Base-by-base conservation (phyloP, 2,113 vertebrate species). In the Calidris pugnax region DNA sequence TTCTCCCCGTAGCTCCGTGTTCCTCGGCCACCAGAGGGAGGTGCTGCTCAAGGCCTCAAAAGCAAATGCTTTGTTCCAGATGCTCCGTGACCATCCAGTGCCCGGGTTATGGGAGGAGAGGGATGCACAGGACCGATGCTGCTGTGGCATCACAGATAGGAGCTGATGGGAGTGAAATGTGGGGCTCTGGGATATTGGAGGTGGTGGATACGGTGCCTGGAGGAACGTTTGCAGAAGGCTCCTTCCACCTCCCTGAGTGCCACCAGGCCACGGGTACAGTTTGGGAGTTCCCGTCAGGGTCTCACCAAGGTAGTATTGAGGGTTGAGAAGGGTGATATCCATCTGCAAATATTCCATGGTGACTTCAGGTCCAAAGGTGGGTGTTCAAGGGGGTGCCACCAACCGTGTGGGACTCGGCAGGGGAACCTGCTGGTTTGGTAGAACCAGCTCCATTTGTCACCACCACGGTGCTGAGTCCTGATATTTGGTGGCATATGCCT, bases 1-100 rank as follows among this genome's bases (percentile, higher is more conserved):
- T 82, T 69, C 26, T 87, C 82, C 69, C 48, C n/a, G 1, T 4
- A 63, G 48, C 59, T 76, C 22, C 67, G 27, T 14, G 47, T 39
- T 71, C 55, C 21, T 72, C 33, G 51, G 84, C 96, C 97, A 89
- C 77, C 69, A 95, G 97, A 97, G 96, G 95, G 96, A 94, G 96
- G 86, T 94, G 86, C 69, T 69, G 91, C 71, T 72, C 80, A 89
- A 72, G 35, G 60, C 45, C 60, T 26, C 43, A 26, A 12, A 16
- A n/a, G 39, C 4, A 0, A 39, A 22, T 0, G 1, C 24, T 33
- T 63, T 17, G 6, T 13, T 72, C 33, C 33, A 27, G 79, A 14
- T 0, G 0, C 41, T 35, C 4, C 0, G 0, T 14, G 11, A n/a
- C 32, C 73, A 19, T 18, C 32, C 43, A 10, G 22, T 0, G 12